These are phyloP conservation scores for Conistra vaccinii DNA, from an alignment of 2,888 invertebrate species.

Conservation along the genomic window DNA sequence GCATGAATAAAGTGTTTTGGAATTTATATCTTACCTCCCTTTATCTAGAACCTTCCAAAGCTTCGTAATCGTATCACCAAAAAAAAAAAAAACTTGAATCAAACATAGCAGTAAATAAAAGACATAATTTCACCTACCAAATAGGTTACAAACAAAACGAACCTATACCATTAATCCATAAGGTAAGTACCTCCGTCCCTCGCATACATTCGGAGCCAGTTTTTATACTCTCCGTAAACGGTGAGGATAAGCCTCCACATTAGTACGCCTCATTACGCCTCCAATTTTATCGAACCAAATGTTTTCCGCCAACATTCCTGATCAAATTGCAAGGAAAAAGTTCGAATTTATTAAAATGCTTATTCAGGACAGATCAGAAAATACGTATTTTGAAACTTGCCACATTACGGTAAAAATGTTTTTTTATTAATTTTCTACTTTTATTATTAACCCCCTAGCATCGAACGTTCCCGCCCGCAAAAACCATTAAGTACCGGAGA, in stretches of 20 bases:
- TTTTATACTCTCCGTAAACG: slow-evolving; percentile 57
- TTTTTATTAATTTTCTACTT: slow-evolving; percentile 1
- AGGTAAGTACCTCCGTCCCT: slow-evolving; percentile 31
- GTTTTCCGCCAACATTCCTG: slow-evolving; percentile 58
- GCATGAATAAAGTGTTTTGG: slow-evolving; percentile 24
- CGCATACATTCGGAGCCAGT: slow-evolving; percentile 55
- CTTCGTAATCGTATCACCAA: background rate
- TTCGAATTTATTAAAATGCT: slow-evolving; percentile 61
- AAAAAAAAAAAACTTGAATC: slow-evolving; percentile 1
- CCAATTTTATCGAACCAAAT: slow-evolving; percentile 62
- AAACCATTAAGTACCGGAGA: too few relatives aligned
- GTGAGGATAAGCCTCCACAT: slow-evolving; percentile 61
- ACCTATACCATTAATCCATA: slow-evolving; percentile 41
- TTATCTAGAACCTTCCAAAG: background rate
- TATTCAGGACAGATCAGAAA: slow-evolving; percentile 39
- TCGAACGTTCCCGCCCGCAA: too few relatives aligned
- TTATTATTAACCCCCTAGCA: too few relatives aligned
- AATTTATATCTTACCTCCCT: background rate
- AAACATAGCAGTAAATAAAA: slow-evolving; percentile 6
- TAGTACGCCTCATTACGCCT: slow-evolving; percentile 61
- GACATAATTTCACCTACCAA: slow-evolving; percentile 13
- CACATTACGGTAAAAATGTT: background rate
- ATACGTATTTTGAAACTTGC: slow-evolving; percentile 31
- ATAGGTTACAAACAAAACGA: slow-evolving; percentile 38
- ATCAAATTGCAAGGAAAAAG: slow-evolving; percentile 60